phyloP scores from a whole-genome alignment of 2,113 vertebrate species.

The Capreolus pygargus region DNA sequence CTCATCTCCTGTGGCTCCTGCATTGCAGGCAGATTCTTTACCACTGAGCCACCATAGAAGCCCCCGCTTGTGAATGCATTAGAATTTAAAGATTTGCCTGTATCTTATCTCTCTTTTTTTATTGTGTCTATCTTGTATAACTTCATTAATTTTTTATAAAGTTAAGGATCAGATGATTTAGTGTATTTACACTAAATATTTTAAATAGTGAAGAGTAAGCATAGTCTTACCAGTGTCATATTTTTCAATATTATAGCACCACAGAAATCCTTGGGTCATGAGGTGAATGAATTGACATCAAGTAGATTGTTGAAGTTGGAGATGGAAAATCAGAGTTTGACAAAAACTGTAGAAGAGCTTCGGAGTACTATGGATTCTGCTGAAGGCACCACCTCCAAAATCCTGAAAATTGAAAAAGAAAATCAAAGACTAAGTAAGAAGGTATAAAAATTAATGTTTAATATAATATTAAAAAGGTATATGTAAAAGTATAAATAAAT shows the following conservation, averaged over 20 bases:
- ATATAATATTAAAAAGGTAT: not conserved
- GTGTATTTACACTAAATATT: not conserved
- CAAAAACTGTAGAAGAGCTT: slow-evolving; percentile 94
- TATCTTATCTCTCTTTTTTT: not conserved
- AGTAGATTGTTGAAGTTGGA: slow-evolving; percentile 95
- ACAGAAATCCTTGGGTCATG: slow-evolving; percentile 95
- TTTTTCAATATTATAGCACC: slow-evolving; percentile 82
- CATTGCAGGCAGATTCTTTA: not conserved
- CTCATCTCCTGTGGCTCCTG: not conserved
- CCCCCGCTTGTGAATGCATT: not conserved
- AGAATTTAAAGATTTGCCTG: not conserved
- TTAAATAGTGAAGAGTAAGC: slow-evolving; percentile 20
- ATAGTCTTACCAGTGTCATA: not conserved
- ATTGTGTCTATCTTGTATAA: not conserved
- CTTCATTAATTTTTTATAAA: not conserved
- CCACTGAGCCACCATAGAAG: not conserved
- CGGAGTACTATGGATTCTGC: slow-evolving; percentile 81
- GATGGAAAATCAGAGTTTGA: slow-evolving; percentile 96
- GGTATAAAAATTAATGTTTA: slow-evolving; percentile 77
- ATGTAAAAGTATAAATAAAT: not conserved
- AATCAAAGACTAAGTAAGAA: slow-evolving; percentile 92
- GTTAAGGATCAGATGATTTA: not conserved
- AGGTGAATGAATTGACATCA: slow-evolving; percentile 95
- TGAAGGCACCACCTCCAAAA: slow-evolving; percentile 84
- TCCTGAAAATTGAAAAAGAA: slow-evolving; percentile 90